Evolutionary conservation across 2,888 invertebrate species (phyloP).

Genomic region (Agrilus mali): DNA sequence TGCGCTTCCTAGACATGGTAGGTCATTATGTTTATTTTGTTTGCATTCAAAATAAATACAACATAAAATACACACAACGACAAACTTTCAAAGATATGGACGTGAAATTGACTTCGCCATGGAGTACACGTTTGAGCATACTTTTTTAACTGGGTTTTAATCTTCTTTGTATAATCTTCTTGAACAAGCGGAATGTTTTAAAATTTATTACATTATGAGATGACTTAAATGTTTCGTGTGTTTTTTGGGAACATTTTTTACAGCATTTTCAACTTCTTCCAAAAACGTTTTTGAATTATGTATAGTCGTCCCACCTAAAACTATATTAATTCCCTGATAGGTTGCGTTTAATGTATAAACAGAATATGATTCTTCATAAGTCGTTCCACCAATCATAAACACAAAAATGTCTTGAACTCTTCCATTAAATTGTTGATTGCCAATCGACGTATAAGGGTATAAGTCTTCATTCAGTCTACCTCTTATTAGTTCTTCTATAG

Average conservation of each 20-base stretch:
- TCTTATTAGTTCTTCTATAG: conserved; percentile 80
- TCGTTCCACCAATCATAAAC: conserved; percentile 91
- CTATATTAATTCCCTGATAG: conserved; percentile 60
- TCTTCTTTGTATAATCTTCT: too few relatives aligned
- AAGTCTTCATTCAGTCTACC: conserved; percentile 76
- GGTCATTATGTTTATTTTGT: too few relatives aligned
- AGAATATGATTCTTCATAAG: conserved; percentile 87
- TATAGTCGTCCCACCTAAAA: conserved; percentile 84
- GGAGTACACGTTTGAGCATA: too few relatives aligned
- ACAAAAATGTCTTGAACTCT: conserved; percentile 90
- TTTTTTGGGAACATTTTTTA: conserved; percentile 50
- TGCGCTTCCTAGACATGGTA: too few relatives aligned
- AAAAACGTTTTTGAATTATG: conserved; percentile 78
- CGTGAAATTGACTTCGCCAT: too few relatives aligned
- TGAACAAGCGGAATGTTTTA: too few relatives aligned
- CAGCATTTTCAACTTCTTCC: conserved; percentile 59
- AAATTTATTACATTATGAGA: neutral
- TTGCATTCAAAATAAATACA: too few relatives aligned
- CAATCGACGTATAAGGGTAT: conserved; percentile 61
- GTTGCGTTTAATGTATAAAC: conserved; percentile 70
- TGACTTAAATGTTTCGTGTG: conserved; percentile 30
- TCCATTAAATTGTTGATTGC: conserved; percentile 42
- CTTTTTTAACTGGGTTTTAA: too few relatives aligned
- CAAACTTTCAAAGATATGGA: too few relatives aligned
- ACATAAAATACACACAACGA: too few relatives aligned